phyloP scores from a whole-genome alignment of 2,888 invertebrate species.

The Drosophila barbarae region DNA sequence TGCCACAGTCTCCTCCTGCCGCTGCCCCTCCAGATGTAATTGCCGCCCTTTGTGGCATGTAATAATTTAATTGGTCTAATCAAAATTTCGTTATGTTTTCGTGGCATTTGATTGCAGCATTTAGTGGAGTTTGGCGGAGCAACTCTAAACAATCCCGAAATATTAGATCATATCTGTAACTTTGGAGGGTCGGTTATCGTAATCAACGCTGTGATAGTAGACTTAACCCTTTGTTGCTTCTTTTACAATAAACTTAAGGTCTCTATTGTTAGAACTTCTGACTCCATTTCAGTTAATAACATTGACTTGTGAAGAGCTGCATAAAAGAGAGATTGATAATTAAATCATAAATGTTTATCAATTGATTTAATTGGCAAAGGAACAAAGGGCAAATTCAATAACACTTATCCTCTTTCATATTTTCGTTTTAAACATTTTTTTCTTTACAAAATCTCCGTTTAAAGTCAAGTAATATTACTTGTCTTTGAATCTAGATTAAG shows the following conservation, averaged over 20 bases:
- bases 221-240: not conserved
- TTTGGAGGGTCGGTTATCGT: not conserved
- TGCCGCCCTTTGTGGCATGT: constrained; percentile 70
- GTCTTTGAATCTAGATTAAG: too few relatives aligned
- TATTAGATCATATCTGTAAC: constrained; percentile 20
- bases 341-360: not conserved
- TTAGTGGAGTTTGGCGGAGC: constrained; percentile 46
- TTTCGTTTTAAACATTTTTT: not conserved
- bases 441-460: not conserved
- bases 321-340: not conserved
- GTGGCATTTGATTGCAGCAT: constrained; percentile 61
- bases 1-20: constrained; percentile 14
- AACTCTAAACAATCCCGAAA: not conserved
- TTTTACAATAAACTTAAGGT: not conserved
- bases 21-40: constrained; percentile 41
- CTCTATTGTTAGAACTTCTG: constrained; percentile 2
- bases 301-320: not conserved
- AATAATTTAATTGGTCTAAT: constrained; percentile 72
- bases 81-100: constrained; percentile 59
- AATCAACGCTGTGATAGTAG: not conserved
- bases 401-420: not conserved
- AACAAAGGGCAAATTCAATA: not conserved
- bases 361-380: not conserved
- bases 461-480: too few relatives aligned
- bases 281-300: constrained; percentile 1